These are phyloP conservation scores for Leucophora obtusa DNA, from an alignment of 2,888 invertebrate genomes.

Conservation along the genomic window DNA sequence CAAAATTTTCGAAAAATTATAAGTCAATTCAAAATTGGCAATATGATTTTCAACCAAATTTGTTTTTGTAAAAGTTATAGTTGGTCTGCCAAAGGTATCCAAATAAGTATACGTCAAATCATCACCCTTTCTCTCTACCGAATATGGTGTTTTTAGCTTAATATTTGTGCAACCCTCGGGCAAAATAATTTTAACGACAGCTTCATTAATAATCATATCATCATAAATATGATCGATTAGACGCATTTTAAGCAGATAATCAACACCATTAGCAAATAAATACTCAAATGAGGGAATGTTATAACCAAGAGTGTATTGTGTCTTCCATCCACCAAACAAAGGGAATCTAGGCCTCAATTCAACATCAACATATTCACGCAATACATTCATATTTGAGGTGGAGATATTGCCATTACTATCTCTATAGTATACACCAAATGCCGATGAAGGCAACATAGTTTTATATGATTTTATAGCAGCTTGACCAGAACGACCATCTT, in stretches of 20 bases:
- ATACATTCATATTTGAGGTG: slow-evolving; percentile 93
- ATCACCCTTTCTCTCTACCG: slow-evolving; percentile 86
- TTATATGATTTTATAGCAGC: slow-evolving; percentile 95
- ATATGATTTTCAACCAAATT: slow-evolving; percentile 98
- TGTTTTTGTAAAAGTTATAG: slow-evolving; percentile 87
- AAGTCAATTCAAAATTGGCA: slow-evolving; percentile 93
- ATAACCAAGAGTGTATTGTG: slow-evolving; percentile 97
- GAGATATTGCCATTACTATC: slow-evolving; percentile 99
- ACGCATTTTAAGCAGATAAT: slow-evolving; percentile 93
- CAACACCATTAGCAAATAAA: slow-evolving; percentile 88
- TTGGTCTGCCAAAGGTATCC: slow-evolving; percentile 95
- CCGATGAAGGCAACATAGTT: slow-evolving; percentile 90
- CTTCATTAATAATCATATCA: slow-evolving; percentile 96
- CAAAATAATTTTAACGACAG: slow-evolving; percentile 91
- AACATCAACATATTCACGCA: slow-evolving; percentile 95
- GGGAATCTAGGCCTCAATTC: slow-evolving; percentile 98
- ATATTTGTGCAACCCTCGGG: slow-evolving; percentile 95
- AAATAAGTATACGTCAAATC: slow-evolving; percentile 93
- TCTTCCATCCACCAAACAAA: slow-evolving; percentile 99
- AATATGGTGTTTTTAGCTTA: slow-evolving; percentile 89
- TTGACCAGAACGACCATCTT: slow-evolving; percentile 91
- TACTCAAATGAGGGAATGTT: slow-evolving; percentile 99
- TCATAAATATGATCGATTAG: slow-evolving; percentile 98
- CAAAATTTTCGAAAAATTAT: slow-evolving; percentile 90
- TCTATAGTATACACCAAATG: slow-evolving; percentile 95